Evolutionary conservation across 2,113 vertebrate species (phyloP).

Genomic region (Holacanthus passer): DNA sequence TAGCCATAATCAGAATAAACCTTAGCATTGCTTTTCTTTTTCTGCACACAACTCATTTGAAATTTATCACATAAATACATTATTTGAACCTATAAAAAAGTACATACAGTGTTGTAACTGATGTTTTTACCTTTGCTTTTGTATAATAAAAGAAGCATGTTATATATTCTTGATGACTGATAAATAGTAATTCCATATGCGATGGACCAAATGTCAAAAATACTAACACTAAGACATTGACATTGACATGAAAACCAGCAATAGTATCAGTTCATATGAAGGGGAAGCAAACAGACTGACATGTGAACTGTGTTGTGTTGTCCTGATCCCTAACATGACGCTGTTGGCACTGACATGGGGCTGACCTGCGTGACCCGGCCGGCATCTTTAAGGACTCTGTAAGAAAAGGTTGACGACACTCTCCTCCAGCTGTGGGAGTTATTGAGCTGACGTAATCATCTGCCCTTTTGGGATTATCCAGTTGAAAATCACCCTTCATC

Average conservation of each 20-base stretch:
- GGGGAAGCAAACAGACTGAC: not conserved
- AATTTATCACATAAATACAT: not conserved
- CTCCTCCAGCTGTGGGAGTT: slow-evolving; percentile 60
- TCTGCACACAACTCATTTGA: not conserved
- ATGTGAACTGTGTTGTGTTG: not conserved
- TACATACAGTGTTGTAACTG: not conserved
- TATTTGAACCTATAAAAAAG: not conserved
- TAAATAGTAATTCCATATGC: not conserved
- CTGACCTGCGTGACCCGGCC: not conserved
- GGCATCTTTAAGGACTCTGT: slow-evolving; percentile 28
- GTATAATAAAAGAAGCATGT: not conserved
- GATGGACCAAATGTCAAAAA: not conserved
- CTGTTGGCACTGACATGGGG: not conserved
- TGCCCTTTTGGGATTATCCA: slow-evolving; percentile 65
- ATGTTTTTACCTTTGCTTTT: not conserved
- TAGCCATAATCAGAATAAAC: no score
- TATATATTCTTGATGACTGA: not conserved
- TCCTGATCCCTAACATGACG: slow-evolving; percentile 1
- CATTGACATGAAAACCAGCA: not conserved
- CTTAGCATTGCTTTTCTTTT: not conserved
- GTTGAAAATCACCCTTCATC: slow-evolving; percentile 57
- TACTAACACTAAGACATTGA: not conserved
- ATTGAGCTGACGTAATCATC: slow-evolving; percentile 64
- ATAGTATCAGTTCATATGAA: not conserved
- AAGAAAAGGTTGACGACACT: slow-evolving; percentile 47